Evolutionary conservation across 2,888 invertebrate genomes (phyloP), one percentile per base, ranked within the genome.

Genomic region (Pristionchus entomophagus): DNA sequence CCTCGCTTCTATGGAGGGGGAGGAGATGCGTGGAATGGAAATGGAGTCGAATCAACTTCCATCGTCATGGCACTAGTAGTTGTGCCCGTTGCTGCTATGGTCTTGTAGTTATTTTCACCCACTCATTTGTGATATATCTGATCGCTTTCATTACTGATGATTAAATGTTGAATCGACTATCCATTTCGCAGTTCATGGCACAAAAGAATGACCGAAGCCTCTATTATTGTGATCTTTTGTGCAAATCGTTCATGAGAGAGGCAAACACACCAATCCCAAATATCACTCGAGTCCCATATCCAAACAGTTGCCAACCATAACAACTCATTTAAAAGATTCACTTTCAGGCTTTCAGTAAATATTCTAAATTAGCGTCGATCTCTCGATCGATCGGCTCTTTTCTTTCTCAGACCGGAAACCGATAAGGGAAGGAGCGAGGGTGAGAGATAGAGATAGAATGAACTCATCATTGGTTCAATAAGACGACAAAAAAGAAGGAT

Each of bases 21-120:
- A 26, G 82, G 82, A 59, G 82, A 82, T 59, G 59, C 82, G 22
- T 82, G 82, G 82, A 59, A 59, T 82, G 78, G 78, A 32, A 59
- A 82, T 82, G 78, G 78, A 80, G n/a, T 80, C 26, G 32, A 29
- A 5, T n/a, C 82, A 12, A 8, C 38, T 14, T 59, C 56, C 22
- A 26, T 59, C 45, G 10, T 82, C 26, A 59, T 59, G 41, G 38
- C 82, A 14, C 8, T 82, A 0, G 65, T 26, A 4, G 78, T 51
- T 8, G 35, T 51, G 0, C 49, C 51, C 29, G 2, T 80, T 80
- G 78, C 51, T 51, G 51, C 51, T 26, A 51, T 80, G 29, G 8
- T 80, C 22, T 80, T 80, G 32, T 80, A 80, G 51, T 29, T 19
- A 29, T 51, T 19, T 22, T 5, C 1, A 10, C 17, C 59, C 59